These are phyloP conservation scores for Anser cygnoides DNA, from an alignment of 2,113 vertebrate species.

Conservation along the genomic window DNA sequence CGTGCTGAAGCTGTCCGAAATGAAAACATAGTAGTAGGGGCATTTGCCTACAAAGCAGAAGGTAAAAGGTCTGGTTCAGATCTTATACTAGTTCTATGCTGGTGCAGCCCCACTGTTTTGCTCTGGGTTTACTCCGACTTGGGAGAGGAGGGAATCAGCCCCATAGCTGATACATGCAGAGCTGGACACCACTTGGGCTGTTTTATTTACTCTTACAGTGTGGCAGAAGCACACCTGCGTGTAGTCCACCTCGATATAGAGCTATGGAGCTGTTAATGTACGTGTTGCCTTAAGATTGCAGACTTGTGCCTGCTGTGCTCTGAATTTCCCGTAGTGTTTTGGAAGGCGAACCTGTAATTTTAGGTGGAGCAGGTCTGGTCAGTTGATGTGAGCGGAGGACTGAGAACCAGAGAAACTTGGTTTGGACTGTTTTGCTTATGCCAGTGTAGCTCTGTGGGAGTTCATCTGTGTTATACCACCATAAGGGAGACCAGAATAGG, in stretches of 20 bases:
- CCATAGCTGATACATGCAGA: neutral
- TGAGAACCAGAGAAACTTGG: neutral
- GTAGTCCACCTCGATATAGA: neutral
- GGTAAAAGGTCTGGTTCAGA: neutral
- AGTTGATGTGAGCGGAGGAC: neutral
- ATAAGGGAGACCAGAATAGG: neutral
- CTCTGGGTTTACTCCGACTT: neutral
- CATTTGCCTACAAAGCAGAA: neutral
- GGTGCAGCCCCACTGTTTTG: neutral
- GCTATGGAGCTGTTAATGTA: neutral
- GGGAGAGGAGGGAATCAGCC: neutral
- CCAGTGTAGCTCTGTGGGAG: neutral
- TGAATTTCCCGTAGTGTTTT: neutral
- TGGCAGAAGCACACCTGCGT: neutral
- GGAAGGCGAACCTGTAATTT: neutral
- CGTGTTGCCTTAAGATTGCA: neutral
- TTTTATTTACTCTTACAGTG: neutral
- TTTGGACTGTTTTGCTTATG: neutral
- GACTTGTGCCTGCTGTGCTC: neutral
- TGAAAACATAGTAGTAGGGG: neutral
- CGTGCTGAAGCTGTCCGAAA: neutral
- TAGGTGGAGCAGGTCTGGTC: neutral
- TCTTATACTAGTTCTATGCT: neutral
- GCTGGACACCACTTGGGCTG: neutral
- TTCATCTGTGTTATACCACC: neutral